Conservation (phyloP, 2,113 vertebrate species). For the Lethenteron reissneri region DNA sequence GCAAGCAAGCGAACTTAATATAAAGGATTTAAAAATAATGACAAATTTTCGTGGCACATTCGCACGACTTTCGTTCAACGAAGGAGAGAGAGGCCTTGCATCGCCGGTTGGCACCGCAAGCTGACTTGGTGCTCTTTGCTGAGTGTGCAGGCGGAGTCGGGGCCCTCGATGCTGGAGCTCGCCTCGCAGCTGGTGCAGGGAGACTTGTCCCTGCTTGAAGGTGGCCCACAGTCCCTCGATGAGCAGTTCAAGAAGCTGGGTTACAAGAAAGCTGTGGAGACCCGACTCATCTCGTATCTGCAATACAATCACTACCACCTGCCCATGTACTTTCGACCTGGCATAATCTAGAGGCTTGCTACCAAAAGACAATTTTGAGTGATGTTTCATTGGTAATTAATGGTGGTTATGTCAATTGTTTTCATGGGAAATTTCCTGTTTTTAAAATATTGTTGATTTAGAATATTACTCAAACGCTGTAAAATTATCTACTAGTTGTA, state of each 20-base stretch:
- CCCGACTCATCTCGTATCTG: slow-evolving; percentile 31
- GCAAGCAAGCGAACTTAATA: slow-evolving; percentile 8
- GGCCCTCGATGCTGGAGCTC: slow-evolving; percentile 18
- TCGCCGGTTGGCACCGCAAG: not conserved
- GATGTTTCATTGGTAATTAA: no score
- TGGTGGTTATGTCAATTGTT: no score
- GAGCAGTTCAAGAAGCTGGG: slow-evolving; percentile 13
- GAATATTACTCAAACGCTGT: no score
- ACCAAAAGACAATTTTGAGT: no score
- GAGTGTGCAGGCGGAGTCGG: slow-evolving; percentile 14
- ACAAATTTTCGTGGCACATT: slow-evolving; percentile 12
- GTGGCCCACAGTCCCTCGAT: slow-evolving; percentile 15
- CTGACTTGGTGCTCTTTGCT: not conserved
- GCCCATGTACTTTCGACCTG: slow-evolving; percentile 43
- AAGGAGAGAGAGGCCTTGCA: slow-evolving; percentile 7
- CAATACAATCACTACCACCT: slow-evolving; percentile 43
- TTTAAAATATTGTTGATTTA: no score
- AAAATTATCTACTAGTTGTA: no score
- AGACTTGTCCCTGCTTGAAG: slow-evolving; percentile 14
- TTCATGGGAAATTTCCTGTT: no score
- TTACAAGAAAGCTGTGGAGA: slow-evolving; percentile 19
- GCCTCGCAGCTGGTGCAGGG: slow-evolving; percentile 19
- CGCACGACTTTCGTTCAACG: slow-evolving; percentile 8
- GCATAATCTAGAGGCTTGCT: slow-evolving; percentile 17
- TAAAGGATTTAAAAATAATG: slow-evolving; percentile 8